Evolutionary conservation across 64 coral and sea anemone genomes (phyloP), one percentile per base, ranked within the genome.

Genomic region (Stylophora pistillata): DNA sequence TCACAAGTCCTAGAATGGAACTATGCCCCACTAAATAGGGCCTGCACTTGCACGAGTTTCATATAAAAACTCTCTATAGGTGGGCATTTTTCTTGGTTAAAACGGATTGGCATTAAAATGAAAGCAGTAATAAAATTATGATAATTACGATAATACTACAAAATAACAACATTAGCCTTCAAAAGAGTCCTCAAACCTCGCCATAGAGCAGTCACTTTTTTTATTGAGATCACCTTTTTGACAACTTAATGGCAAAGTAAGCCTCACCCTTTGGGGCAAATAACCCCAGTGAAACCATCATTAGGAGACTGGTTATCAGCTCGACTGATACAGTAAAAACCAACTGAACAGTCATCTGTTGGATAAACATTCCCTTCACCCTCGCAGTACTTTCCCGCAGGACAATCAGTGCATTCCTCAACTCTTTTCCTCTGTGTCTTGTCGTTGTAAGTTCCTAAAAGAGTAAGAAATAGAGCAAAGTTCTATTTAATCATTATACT

Each of bases 351-450:
- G 66, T 95, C 82, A 65, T 60, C 81, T 55, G 79, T 87, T 93
- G 93, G 95, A 23, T 93, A 85, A 52, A 90, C 87, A 79, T 98
- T 98, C 28, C 93, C 93, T 78, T 81, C 92, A 15, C 93, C 93
- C 66, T 86, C 78, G 76, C 96, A 98, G 78, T 81, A 98, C 62
- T 93, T 98, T 2, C 96, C 96, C 32, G 93, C 41, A 13, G 96
- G 96, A 73, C 96, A 98, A 53, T 83, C 57, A 47, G 89, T 68
- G 25, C 96, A 98, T 9, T 98, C 89, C 17, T 30, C 81, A 66
- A 31, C 77, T 13, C 11, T 88, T 75, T 88, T 88, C 30, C 93
- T 73, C n/a, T 93, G 96, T 9, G 96, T 95, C 31, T 86, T 79
- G 33, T 95, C 87, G 32, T 88, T 90, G 69, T 85, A 95, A 0